A percentile compares a stretch with the other conserved stretches of the same genome.
phyloP scores from a whole-genome alignment of 2,888 invertebrate species.

The Dorcus parallelipipedus region DNA sequence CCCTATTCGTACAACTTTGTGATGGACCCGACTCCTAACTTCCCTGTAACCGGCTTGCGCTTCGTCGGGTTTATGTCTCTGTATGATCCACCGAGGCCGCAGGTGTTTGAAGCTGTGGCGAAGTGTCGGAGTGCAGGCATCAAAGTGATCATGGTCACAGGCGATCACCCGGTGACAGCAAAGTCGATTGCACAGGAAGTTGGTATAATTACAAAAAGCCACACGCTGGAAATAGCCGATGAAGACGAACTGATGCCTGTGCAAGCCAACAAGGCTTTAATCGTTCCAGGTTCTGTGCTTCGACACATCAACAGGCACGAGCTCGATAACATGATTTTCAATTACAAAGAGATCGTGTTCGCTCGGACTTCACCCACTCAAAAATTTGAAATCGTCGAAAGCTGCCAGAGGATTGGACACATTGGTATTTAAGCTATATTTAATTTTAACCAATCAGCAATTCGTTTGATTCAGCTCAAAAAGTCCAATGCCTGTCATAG shows the following conservation, averaged over 20 bases:
- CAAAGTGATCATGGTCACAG: conserved; percentile 77
- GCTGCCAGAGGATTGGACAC: conserved; percentile 72
- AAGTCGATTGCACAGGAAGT: conserved; percentile 73
- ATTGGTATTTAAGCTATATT: conserved; percentile 56
- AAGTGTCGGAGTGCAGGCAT: conserved; percentile 75
- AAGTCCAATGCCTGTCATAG: no score
- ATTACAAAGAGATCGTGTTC: conserved; percentile 63
- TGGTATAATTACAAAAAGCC: conserved; percentile 62
- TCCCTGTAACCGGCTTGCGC: conserved; percentile 62
- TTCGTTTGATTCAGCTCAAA: no score
- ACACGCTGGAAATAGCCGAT: conserved; percentile 37
- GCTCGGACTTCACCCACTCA: conserved; percentile 57
- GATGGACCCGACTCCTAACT: conserved; percentile 60
- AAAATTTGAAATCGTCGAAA: conserved; percentile 67
- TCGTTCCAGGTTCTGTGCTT: conserved; percentile 54
- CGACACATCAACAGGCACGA: conserved; percentile 49
- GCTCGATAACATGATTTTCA: conserved; percentile 55
- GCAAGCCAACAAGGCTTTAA: conserved; percentile 49
- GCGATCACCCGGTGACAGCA: conserved; percentile 80
- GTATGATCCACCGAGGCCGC: conserved; percentile 65
- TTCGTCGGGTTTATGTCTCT: conserved; percentile 64
- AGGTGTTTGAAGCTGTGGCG: conserved; percentile 63
- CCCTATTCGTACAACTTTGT: conserved; percentile 56
- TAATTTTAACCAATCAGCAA: neutral
- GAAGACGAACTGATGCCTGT: conserved; percentile 32